Evolutionary conservation across 1,140 invertebrate species (phyloP), one percentile per base, ranked within the genome.

Genomic region (Hylaeus volcanicus): DNA sequence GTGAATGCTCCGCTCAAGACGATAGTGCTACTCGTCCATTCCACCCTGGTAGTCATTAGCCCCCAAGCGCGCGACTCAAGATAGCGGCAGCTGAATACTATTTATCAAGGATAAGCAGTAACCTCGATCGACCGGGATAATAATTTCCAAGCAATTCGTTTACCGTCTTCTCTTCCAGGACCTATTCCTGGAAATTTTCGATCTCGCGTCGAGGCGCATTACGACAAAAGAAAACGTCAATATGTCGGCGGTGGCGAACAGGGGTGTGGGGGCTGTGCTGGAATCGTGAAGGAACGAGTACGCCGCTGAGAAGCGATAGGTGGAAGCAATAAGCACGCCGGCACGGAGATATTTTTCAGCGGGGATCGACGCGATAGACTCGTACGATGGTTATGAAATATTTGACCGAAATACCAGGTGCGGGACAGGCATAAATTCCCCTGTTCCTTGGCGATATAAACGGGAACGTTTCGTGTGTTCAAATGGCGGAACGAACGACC

Each of bases 371-470:
- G 14, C 70, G 77, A 74, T 74, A 74, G 70, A 79, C 60, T 64
- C 75, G 58, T 12, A 53, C 77, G 14, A 53, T 71, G 56, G 70
- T 88, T 88, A 87, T 90, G 83, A 88, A 88, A 88, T 89, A 89
- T 88, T 80, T 89, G 86, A 88, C 81, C 86, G 83, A 79, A 90
- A 90, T 83, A 79, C 66, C 60, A 77, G 63, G 64, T 74, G 70
- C 74, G 81, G 58, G 61, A 63, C 8, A 69, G 83, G 79, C 79
- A 88, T 83, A 88, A 88, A 88, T 88, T 88, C 73, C 56, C 15
- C 68, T 39, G 71, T 60, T 69, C 79, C 56, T 63, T 39, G 2
- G 56, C 15, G 83, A 75, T 85, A 88, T 71, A 83, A 84, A 86
- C 84, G 69, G 64, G 78, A 15, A 70, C 72, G 72, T 82, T 70